Conservation (phyloP, 2,888 invertebrate species). For the Cataglyphis cursor region DNA sequence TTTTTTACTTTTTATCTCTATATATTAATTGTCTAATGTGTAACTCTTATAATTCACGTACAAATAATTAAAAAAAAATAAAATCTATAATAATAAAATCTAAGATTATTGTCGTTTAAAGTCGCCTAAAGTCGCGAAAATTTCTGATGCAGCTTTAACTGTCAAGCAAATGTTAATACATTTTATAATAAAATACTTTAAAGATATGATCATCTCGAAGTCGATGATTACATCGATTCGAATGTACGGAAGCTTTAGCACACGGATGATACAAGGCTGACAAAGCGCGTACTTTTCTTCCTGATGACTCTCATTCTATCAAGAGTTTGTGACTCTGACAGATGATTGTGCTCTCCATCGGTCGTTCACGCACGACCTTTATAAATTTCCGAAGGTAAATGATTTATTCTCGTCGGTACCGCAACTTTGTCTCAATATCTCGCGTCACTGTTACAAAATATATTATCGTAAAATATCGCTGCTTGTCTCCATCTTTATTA, state of each 20-base stretch:
- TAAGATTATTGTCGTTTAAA: slow-evolving; percentile 13
- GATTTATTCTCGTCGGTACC: slow-evolving; percentile 7
- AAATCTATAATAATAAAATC: neutral
- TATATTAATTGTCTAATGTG: neutral
- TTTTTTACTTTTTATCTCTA: neutral
- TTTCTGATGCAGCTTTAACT: neutral
- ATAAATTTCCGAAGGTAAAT: slow-evolving; percentile 2
- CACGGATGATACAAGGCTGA: slow-evolving; percentile 75
- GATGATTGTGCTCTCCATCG: slow-evolving; percentile 39
- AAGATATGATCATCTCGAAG: slow-evolving; percentile 8
- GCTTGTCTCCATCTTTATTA: slow-evolving; percentile 4
- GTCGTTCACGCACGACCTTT: neutral
- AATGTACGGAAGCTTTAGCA: slow-evolving; percentile 77
- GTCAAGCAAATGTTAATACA: neutral
- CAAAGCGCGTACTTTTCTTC: slow-evolving; percentile 79
- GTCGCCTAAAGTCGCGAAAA: neutral
- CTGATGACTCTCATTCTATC: slow-evolving; percentile 72
- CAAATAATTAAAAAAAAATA: neutral
- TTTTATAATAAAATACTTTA: neutral
- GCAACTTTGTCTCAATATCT: neutral
- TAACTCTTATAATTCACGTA: neutral
- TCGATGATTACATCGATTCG: slow-evolving; percentile 75
- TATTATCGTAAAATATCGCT: neutral
- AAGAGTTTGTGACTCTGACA: slow-evolving; percentile 48
- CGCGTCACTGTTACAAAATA: neutral